Evolutionary conservation across 2,113 vertebrate genomes (phyloP), one percentile per base, ranked within the genome.

Genomic region (Regulus satrapa): DNA sequence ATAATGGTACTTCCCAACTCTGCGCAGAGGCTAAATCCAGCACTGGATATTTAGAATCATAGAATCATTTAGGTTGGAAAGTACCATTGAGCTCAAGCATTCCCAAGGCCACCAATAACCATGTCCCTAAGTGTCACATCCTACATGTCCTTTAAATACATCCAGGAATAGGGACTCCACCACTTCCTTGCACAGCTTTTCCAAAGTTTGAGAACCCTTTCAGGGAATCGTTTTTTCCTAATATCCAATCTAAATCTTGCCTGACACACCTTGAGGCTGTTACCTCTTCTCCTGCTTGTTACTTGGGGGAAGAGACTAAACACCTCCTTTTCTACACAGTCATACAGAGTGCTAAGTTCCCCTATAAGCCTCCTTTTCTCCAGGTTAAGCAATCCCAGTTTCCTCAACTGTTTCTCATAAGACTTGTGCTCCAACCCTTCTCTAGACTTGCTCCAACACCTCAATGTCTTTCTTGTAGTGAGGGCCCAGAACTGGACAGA

Each of bases 361-460:
- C 25, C 8, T 8, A 3, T 9, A 29, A 59, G 25, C 14, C 19
- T 81, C 52, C n/a, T 46, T 46, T 67, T 28, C 59, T 40, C 52
- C 21, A 46, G 10, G 9, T 15, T 46, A 52, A 59, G 46, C 29
- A 72, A 8, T 14, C 18, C 24, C n/a, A 73, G 3, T 7, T 40
- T 5, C 59, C 8, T 59, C 29, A 78, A 16, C 29, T 2, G 1
- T 25, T 59, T 8, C 25, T 54, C 24, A 23, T 16, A 51, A 18
- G 25, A 24, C 0, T 3, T 40, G 8, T 40, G 18, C 45, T 73
- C 45, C 40, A 79, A 7, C 29, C 26, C n/a, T 59, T 73, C n/a
- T 58, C 29, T 46, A 25, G 25, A 54, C 14, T 2, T 0, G 0
- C 18, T 9, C n/a, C 81, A 73, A 3, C 15, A 1, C 10, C 40